These are phyloP conservation scores for Cephonodes hylas DNA, from an alignment of 2,888 invertebrate genomes.

Conservation along the genomic window DNA sequence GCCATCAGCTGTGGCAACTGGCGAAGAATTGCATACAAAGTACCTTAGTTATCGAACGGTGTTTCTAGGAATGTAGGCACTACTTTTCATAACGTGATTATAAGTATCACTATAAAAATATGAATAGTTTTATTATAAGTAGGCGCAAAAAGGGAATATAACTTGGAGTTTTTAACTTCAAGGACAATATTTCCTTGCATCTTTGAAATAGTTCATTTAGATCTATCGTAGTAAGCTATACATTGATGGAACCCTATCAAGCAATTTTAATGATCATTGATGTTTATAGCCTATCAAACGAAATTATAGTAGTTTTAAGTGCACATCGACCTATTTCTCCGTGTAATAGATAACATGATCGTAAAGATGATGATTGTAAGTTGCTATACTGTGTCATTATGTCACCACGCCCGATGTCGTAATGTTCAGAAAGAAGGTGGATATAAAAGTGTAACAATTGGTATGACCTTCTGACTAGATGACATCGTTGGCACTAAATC, in stretches of 20 bases:
- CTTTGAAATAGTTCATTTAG: too few species aligned
- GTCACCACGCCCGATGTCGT: not conserved
- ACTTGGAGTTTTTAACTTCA: too few species aligned
- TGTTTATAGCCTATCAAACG: not conserved
- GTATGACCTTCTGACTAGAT: not conserved
- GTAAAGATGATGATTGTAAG: not conserved
- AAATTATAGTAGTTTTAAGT: not conserved
- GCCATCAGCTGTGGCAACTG: not conserved
- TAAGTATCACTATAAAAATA: not conserved
- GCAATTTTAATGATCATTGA: not conserved
- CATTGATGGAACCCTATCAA: not conserved
- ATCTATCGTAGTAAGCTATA: too few species aligned
- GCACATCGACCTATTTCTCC: not conserved
- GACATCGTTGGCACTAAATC: not conserved
- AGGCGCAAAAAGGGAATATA: too few species aligned
- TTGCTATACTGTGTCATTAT: not conserved
- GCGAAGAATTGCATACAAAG: not conserved
- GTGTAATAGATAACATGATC: not conserved
- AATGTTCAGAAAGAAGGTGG: not conserved
- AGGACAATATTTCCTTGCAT: too few species aligned
- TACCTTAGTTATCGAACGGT: not conserved
- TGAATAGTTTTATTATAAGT: too few species aligned
- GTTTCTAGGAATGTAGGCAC: not conserved
- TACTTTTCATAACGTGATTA: not conserved
- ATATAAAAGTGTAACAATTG: constrained; percentile 5